Conservation (phyloP, 2,113 vertebrate genomes). For the Phycodurus eques region DNA sequence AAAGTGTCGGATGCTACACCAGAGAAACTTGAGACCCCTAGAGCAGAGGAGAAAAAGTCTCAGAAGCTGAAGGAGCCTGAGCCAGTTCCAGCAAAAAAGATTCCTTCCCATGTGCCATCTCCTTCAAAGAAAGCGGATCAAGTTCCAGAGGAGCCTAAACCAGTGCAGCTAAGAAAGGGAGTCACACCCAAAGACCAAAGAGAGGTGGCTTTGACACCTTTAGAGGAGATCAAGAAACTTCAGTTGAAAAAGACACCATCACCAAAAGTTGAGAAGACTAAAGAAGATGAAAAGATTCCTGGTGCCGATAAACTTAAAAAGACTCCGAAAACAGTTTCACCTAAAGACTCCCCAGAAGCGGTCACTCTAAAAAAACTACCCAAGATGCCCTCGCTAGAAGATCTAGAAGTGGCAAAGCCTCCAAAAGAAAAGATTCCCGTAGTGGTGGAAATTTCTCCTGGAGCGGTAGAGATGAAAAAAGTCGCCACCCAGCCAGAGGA, state of each 20-base stretch:
- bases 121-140: constrained; percentile 47
- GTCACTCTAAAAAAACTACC: constrained; percentile 50
- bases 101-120: constrained; percentile 13
- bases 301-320: constrained; percentile 68
- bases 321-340: constrained; percentile 60
- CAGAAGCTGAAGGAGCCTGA: constrained; percentile 42
- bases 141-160: constrained; percentile 58
- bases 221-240: constrained; percentile 62
- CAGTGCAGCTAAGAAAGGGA: constrained; percentile 58
- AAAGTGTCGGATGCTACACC: constrained; percentile 16
- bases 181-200: constrained; percentile 56
- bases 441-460: constrained; percentile 71
- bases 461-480: constrained; percentile 70
- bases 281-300: constrained; percentile 44
- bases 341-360: constrained; percentile 55
- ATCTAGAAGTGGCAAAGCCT: constrained; percentile 35
- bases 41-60: constrained; percentile 71
- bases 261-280: constrained; percentile 70
- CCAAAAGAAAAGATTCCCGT: constrained; percentile 50
- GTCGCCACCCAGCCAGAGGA: constrained; percentile 71
- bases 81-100: constrained; percentile 43
- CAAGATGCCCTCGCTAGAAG: constrained; percentile 57
- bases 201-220: constrained; percentile 59
- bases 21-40: constrained; percentile 52
- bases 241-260: constrained; percentile 70